A percentile compares a stretch with the other conserved stretches of the same genome.
Conservation (phyloP, 2,797 vertebrate species). For the Oophaga sylvatica region DNA sequence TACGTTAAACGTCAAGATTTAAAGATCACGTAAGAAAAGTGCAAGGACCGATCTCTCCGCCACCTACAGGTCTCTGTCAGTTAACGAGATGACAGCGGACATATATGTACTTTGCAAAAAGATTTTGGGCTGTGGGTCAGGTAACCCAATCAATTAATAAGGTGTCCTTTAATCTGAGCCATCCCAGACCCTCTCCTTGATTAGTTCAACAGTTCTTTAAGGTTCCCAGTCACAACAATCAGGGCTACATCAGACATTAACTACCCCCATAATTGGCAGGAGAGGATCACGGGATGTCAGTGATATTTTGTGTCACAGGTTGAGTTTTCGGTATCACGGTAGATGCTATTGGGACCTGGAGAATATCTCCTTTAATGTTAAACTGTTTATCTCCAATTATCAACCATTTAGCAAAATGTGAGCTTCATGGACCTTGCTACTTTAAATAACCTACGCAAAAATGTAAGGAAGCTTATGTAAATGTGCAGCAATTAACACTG, state of each 20-base stretch:
- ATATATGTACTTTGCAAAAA: conserved; percentile 59
- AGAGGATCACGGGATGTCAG: conserved; percentile 33
- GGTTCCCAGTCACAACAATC: conserved; percentile 54
- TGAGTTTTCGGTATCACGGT: conserved; percentile 31
- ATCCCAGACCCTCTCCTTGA: conserved; percentile 41
- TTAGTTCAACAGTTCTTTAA: conserved; percentile 51
- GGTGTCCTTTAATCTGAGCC: conserved; percentile 48
- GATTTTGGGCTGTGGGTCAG: conserved; percentile 49
- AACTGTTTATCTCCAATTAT: conserved; percentile 48
- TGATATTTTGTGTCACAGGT: conserved; percentile 36
- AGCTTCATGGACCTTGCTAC: conserved; percentile 29
- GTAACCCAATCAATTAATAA: conserved; percentile 61
- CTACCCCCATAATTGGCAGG: conserved; percentile 53
- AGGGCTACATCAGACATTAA: conserved; percentile 44
- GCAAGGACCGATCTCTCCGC: conserved; percentile 41
- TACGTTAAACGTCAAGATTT: conserved; percentile 48
- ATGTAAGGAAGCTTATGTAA: conserved; percentile 9
- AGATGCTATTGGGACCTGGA: neutral
- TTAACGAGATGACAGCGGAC: conserved; percentile 58
- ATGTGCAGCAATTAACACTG: conserved; percentile 6
- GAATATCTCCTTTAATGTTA: conserved; percentile 36
- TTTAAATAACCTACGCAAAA: conserved; percentile 30
- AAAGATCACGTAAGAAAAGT: conserved; percentile 61
- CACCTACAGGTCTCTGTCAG: conserved; percentile 56
- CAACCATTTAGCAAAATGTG: conserved; percentile 47